These are phyloP conservation scores for Chaetodon auriga DNA, from an alignment of 2,113 vertebrate genomes.

Conservation along the genomic window DNA sequence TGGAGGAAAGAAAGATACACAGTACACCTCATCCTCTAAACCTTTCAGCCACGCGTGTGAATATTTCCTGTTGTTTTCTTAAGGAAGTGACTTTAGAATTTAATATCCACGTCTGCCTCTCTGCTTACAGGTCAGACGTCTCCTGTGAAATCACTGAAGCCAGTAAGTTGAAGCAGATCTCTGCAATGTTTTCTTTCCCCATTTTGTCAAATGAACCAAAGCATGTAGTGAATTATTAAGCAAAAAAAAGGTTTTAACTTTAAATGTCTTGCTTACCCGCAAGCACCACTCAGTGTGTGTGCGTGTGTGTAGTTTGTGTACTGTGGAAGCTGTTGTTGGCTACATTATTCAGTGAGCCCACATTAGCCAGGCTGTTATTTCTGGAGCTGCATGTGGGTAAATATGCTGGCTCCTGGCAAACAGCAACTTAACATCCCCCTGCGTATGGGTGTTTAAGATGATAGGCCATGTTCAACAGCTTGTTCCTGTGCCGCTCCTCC, in stretches of 20 bases:
- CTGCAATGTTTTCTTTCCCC: background rate
- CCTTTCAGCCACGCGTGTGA: background rate
- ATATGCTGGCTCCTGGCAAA: slow-evolving; percentile 67
- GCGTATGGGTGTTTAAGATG: slow-evolving; percentile 63
- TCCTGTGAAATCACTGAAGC: slow-evolving; percentile 94
- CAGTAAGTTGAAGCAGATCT: slow-evolving; percentile 85
- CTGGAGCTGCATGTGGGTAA: slow-evolving; percentile 68
- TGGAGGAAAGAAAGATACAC: background rate
- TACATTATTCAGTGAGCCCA: slow-evolving; percentile 70
- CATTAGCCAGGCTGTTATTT: slow-evolving; percentile 66
- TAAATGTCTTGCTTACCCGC: slow-evolving; percentile 27
- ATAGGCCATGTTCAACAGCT: slow-evolving; percentile 68
- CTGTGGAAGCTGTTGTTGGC: slow-evolving; percentile 31
- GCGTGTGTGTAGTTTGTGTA: slow-evolving; percentile 18
- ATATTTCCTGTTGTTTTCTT: background rate
- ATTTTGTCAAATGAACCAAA: background rate
- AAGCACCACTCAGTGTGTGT: slow-evolving; percentile 27
- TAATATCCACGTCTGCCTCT: slow-evolving; percentile 18
- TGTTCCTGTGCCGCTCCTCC: slow-evolving; percentile 57
- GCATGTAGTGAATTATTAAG: slow-evolving; percentile 56
- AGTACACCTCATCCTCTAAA: slow-evolving; percentile 1
- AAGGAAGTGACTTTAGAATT: background rate
- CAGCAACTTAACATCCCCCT: slow-evolving; percentile 59
- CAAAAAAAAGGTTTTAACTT: slow-evolving; percentile 11
- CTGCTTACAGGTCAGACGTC: slow-evolving; percentile 92